Evolutionary conservation across 2,797 vertebrate genomes (phyloP).

Genomic region (Manis pentadactyla): DNA sequence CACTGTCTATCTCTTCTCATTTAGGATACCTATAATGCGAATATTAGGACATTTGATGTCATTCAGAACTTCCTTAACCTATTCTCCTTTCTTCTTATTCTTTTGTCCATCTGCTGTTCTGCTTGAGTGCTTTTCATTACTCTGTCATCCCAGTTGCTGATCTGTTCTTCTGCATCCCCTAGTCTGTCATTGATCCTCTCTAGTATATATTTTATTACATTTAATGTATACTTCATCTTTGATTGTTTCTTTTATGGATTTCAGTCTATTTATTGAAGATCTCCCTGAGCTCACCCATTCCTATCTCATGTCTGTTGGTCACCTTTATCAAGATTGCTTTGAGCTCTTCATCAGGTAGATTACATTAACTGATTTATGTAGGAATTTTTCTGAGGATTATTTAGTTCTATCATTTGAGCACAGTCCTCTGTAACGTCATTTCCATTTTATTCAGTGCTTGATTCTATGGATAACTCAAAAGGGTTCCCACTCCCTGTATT

Average conservation of each 20-base stretch:
- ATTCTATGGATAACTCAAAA: too few relatives aligned
- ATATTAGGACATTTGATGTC: background rate
- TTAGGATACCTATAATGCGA: background rate
- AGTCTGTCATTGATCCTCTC: background rate
- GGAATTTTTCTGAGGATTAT: too few relatives aligned
- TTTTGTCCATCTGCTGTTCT: background rate
- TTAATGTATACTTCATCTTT: background rate
- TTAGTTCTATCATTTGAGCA: too few relatives aligned
- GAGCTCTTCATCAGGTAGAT: too few relatives aligned
- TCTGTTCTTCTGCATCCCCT: background rate
- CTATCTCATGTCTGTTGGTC: too few relatives aligned
- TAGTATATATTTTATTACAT: background rate
- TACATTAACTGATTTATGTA: too few relatives aligned
- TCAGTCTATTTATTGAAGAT: too few relatives aligned
- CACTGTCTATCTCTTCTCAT: background rate
- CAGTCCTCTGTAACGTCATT: too few relatives aligned
- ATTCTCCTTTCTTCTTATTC: background rate
- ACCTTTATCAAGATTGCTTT: too few relatives aligned
- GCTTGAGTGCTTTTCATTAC: background rate
- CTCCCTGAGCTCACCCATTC: too few relatives aligned
- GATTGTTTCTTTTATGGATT: background rate
- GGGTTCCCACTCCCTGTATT: too few relatives aligned
- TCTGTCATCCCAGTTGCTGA: background rate
- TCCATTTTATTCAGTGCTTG: too few relatives aligned
- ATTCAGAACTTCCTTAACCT: background rate